Conservation (phyloP, 2,797 vertebrate species). For the Odontamblyopus lacepedii region DNA sequence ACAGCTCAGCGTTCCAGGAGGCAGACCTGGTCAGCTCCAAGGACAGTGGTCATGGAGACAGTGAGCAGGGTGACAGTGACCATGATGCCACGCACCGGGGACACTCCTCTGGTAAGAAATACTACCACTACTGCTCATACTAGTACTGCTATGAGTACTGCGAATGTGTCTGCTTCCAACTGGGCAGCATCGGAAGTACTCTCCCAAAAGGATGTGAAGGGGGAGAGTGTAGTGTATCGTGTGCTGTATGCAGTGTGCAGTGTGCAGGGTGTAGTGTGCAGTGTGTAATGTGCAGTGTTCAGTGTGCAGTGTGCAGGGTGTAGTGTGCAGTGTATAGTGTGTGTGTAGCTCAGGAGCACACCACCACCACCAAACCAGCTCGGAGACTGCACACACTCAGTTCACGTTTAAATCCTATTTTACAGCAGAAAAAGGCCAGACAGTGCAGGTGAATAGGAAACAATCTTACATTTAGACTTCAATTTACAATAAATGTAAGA, state of each 20-base stretch:
- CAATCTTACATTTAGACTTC: neutral
- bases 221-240: too few species aligned
- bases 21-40: constrained; percentile 98
- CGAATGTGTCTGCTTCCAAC: neutral
- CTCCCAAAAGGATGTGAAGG: neutral
- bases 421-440: neutral
- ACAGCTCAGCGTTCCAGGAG: constrained; percentile 97
- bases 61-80: constrained; percentile 98
- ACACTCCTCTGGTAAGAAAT: constrained; percentile 89
- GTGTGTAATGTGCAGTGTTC: too few species aligned
- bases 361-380: too few species aligned
- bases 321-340: too few species aligned
- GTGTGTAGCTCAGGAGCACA: too few species aligned
- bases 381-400: too few species aligned
- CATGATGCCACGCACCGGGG: constrained; percentile 97
- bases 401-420: too few species aligned
- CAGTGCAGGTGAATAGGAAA: neutral
- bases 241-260: too few species aligned
- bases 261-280: too few species aligned
- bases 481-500: neutral
- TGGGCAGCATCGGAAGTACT: neutral
- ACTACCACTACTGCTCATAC: neutral
- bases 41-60: constrained; percentile 98
- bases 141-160: neutral
- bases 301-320: too few species aligned